Conservation (phyloP, 1,140 invertebrate species). For the Phymastichus coffea region DNA sequence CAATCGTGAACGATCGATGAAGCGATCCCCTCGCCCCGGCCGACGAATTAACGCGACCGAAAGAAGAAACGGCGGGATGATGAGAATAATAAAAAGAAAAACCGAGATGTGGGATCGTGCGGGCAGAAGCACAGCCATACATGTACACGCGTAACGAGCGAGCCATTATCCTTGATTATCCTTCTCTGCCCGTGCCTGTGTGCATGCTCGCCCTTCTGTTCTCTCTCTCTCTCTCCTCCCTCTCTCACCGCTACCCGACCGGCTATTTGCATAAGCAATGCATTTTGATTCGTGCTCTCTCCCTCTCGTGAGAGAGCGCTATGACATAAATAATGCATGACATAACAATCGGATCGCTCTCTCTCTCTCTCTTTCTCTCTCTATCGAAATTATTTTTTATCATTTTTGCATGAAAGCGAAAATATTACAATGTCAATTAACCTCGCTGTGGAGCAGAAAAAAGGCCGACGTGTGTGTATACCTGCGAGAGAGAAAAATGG, state of each 20-base stretch:
- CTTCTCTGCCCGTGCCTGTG: too few species aligned
- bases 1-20: background rate
- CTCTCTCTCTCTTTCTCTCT: background rate
- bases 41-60: background rate
- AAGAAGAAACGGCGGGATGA: background rate
- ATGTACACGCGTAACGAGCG: too few species aligned
- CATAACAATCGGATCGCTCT: slow-evolving; percentile 43
- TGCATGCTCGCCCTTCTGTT: too few species aligned
- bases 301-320: slow-evolving; percentile 30
- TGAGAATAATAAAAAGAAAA: background rate
- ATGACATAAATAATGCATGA: slow-evolving; percentile 56
- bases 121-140: too few species aligned
- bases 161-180: too few species aligned
- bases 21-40: background rate
- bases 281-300: slow-evolving; percentile 50
- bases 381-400: too few species aligned
- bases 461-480: too few species aligned
- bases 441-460: too few species aligned
- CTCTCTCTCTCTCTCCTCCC: background rate
- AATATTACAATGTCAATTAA: too few species aligned
- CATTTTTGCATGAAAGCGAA: too few species aligned
- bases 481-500: slow-evolving; percentile 5
- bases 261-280: slow-evolving; percentile 57
- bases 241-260: background rate
- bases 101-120: background rate